A percentile compares a stretch with the other conserved stretches of the same genome.
Evolutionary conservation across 2,888 invertebrate species (phyloP).

Genomic region (Eledona agricola): DNA sequence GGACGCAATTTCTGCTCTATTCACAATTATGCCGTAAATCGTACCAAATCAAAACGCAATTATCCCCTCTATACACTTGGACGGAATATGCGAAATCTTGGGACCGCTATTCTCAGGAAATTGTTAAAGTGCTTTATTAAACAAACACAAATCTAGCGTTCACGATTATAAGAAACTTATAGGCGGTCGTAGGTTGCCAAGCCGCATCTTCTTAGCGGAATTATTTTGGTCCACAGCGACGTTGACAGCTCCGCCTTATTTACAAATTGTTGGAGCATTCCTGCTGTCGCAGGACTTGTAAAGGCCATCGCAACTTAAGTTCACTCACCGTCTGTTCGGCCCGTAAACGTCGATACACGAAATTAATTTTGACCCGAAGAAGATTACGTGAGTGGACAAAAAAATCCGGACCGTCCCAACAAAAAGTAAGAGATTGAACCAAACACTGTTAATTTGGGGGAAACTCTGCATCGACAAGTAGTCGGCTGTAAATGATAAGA

Average conservation of each 20-base stretch:
- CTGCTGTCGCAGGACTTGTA: slow-evolving; percentile 25
- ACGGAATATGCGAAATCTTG: too few species aligned
- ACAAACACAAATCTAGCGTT: too few species aligned
- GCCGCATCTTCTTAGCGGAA: too few species aligned
- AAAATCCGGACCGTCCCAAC: too few species aligned
- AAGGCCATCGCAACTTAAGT: slow-evolving; percentile 14
- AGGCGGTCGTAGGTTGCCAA: too few species aligned
- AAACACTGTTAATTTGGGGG: slow-evolving; percentile 7
- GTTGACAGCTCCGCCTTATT: slow-evolving; percentile 24
- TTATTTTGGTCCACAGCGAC: too few species aligned
- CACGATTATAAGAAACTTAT: too few species aligned
- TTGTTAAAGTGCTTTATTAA: too few species aligned
- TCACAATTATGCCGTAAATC: slow-evolving; percentile 25
- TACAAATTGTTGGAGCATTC: slow-evolving; percentile 29
- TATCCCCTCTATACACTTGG: slow-evolving; percentile 17
- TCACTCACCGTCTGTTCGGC: slow-evolving; percentile 8
- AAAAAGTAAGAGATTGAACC: too few species aligned
- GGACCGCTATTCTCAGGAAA: too few species aligned
- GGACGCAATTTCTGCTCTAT: slow-evolving; percentile 29
- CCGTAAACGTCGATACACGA: slow-evolving; percentile 18
- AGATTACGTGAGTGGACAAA: slow-evolving; percentile 3
- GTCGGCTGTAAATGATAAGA: slow-evolving; percentile 20
- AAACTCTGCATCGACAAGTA: slow-evolving; percentile 10
- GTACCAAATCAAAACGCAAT: slow-evolving; percentile 23
- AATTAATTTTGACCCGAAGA: slow-evolving; percentile 13